A percentile compares a stretch with the other conserved stretches of the same genome.
These are phyloP conservation scores for Scaptomyza pallida DNA, from an alignment of 1,140 invertebrate genomes.

Conservation along the genomic window DNA sequence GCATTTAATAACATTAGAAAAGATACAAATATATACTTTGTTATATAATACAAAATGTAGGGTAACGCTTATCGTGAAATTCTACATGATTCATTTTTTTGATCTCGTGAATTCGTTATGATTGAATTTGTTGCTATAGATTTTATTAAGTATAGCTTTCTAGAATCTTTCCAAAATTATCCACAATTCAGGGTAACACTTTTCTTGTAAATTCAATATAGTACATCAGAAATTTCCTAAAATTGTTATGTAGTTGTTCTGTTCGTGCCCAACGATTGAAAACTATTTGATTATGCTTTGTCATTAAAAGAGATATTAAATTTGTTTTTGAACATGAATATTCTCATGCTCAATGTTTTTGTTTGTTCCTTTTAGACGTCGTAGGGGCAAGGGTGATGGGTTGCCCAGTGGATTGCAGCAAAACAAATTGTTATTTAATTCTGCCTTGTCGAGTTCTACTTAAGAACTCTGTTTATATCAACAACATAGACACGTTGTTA, in stretches of 20 bases:
- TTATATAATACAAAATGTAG: too few relatives aligned
- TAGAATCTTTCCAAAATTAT: too few relatives aligned
- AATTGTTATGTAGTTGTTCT: neutral
- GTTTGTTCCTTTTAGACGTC: neutral
- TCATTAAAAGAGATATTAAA: slow-evolving; percentile 16
- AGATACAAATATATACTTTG: too few relatives aligned
- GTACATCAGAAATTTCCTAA: neutral
- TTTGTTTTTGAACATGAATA: slow-evolving; percentile 2
- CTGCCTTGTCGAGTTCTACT: slow-evolving; percentile 11
- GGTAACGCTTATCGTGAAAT: too few relatives aligned
- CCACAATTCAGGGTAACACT: too few relatives aligned
- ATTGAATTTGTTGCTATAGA: too few relatives aligned
- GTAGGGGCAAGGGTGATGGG: slow-evolving; percentile 6
- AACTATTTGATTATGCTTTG: slow-evolving; percentile 1
- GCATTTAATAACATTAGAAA: too few relatives aligned
- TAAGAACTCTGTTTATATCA: slow-evolving; percentile 29
- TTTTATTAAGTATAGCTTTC: too few relatives aligned
- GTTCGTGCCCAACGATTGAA: slow-evolving; percentile 7
- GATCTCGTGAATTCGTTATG: too few relatives aligned
- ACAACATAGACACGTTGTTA: slow-evolving; percentile 63
- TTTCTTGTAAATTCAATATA: neutral
- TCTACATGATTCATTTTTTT: too few relatives aligned
- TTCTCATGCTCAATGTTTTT: neutral
- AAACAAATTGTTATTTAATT: slow-evolving; percentile 56
- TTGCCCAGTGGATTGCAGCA: neutral